Evolutionary conservation across 2,888 invertebrate genomes (phyloP).

Genomic region (Stenchaetothrips biformis): DNA sequence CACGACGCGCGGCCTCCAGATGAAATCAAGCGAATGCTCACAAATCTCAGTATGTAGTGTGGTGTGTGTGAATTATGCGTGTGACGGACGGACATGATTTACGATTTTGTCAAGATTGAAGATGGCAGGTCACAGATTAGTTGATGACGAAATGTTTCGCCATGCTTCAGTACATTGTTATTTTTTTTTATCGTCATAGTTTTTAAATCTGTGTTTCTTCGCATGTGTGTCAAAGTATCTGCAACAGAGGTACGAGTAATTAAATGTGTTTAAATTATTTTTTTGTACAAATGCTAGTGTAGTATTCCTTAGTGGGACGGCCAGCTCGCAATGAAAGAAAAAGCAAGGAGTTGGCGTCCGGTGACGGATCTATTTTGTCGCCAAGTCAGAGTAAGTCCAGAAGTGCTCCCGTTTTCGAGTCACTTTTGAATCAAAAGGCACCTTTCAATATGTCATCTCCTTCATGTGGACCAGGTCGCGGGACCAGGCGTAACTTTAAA

Average conservation of each 20-base stretch:
- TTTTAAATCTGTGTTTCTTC: not conserved
- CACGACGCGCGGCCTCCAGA: not conserved
- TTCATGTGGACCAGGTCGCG: not conserved
- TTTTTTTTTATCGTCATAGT: not conserved
- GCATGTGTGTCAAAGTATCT: not conserved
- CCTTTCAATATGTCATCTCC: not conserved
- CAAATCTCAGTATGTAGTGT: not conserved
- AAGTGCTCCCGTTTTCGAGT: not conserved
- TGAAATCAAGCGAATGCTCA: not conserved
- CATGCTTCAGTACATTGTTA: not conserved
- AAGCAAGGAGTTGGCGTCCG: not conserved
- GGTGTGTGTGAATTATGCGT: constrained; percentile 6
- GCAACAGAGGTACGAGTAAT: not conserved
- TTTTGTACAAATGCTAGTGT: constrained; percentile 17
- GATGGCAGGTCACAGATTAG: not conserved
- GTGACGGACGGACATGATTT: constrained; percentile 4
- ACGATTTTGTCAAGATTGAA: not conserved
- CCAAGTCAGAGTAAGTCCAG: not conserved
- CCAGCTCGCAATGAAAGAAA: no score
- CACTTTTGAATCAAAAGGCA: not conserved
- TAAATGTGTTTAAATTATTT: constrained; percentile 6
- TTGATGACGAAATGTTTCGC: not conserved
- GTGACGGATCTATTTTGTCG: not conserved
- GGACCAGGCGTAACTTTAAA: not conserved
- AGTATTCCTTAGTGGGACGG: not conserved